phyloP scores from a whole-genome alignment of 2,888 invertebrate species.

The Melikaiella ostensackeni region DNA sequence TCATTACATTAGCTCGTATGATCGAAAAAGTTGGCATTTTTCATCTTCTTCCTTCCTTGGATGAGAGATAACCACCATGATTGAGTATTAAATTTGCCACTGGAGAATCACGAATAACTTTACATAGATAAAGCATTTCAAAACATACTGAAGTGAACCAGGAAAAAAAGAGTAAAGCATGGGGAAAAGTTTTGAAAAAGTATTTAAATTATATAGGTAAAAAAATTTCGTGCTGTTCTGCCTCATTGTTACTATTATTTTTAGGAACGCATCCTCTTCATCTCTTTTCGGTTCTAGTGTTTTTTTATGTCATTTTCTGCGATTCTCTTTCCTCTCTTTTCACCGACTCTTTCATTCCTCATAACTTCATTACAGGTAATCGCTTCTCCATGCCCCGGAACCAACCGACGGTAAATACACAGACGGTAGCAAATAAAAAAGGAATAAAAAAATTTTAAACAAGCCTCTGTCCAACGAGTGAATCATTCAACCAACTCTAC shows the following conservation, averaged over 20 bases:
- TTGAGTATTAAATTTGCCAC: no score
- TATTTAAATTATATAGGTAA: not conserved
- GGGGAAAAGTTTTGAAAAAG: no score
- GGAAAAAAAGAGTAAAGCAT: no score
- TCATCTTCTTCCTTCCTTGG: no score
- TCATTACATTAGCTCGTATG: no score
- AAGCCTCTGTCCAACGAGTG: constrained; percentile 23
- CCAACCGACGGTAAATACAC: constrained; percentile 30
- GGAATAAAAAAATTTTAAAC: constrained; percentile 16
- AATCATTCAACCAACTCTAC: constrained; percentile 27
- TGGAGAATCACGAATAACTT: no score
- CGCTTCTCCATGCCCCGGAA: constrained; percentile 32
- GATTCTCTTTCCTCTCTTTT: not conserved
- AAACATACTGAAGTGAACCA: no score
- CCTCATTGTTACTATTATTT: not conserved
- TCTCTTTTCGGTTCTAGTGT: not conserved
- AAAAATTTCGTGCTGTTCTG: not conserved
- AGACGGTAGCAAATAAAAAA: constrained; percentile 30
- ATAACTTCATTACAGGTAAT: constrained; percentile 39
- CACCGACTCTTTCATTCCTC: constrained; percentile 19
- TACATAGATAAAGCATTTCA: no score
- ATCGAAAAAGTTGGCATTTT: no score
- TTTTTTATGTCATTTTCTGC: constrained; percentile 9
- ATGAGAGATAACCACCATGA: no score
- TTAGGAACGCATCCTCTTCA: not conserved